These are phyloP conservation scores for Lophochroa leadbeateri DNA, from an alignment of 2,113 vertebrate species.

Conservation along the genomic window DNA sequence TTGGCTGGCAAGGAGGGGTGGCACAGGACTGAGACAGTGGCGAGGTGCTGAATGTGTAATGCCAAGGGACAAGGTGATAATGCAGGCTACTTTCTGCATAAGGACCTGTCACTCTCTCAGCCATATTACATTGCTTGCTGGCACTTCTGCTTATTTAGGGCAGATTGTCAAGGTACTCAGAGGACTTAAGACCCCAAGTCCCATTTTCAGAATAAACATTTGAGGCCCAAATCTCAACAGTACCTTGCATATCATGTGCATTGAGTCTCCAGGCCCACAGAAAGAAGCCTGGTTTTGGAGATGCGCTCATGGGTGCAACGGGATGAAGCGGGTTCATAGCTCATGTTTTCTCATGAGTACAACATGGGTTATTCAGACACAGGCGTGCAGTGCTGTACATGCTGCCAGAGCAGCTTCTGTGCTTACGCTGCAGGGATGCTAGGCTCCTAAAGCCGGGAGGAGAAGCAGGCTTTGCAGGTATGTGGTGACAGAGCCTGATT, in stretches of 20 bases:
- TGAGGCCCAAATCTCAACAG: neutral
- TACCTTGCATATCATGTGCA: neutral
- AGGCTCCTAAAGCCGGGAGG: neutral
- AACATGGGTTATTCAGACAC: neutral
- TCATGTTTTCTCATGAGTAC: neutral
- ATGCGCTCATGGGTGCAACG: accelerated
- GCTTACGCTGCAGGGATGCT: neutral
- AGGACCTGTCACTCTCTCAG: neutral
- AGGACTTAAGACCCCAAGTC: neutral
- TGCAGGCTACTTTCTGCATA: neutral
- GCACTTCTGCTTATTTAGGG: neutral
- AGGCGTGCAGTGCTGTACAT: neutral
- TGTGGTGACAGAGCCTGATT: neutral
- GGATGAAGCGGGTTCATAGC: neutral
- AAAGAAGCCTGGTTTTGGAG: neutral
- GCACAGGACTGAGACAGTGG: neutral
- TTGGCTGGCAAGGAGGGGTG: neutral
- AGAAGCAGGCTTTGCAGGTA: neutral
- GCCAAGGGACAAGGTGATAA: neutral
- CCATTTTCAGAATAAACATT: neutral
- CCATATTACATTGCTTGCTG: neutral
- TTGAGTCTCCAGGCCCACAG: neutral
- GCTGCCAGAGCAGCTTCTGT: neutral
- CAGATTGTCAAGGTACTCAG: neutral
- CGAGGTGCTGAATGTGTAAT: neutral